These are phyloP conservation scores for Pelosia muscerda DNA, from an alignment of 2,888 invertebrate genomes.

Conservation along the genomic window DNA sequence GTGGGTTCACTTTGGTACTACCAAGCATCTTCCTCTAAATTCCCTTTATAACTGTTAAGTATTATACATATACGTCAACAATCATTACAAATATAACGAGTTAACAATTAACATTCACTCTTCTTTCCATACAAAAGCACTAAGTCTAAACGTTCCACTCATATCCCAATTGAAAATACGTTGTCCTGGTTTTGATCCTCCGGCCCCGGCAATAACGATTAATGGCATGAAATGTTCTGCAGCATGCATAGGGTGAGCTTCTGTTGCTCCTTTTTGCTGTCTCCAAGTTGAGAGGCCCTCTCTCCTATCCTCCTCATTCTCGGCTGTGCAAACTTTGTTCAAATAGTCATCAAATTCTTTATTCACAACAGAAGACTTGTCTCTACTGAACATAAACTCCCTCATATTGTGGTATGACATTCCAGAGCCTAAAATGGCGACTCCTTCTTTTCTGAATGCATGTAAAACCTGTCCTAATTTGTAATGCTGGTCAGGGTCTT, in stretches of 20 bases:
- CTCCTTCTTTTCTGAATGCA: conserved; percentile 76
- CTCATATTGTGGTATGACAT: conserved; percentile 84
- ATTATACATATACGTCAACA: too few relatives aligned
- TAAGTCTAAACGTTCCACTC: conserved; percentile 72
- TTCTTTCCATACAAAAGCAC: conserved; percentile 78
- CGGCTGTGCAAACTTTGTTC: conserved; percentile 69
- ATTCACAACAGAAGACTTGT: conserved; percentile 66
- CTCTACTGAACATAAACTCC: conserved; percentile 65
- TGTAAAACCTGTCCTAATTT: conserved; percentile 71
- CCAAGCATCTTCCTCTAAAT: too few relatives aligned
- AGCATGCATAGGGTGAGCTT: conserved; percentile 74
- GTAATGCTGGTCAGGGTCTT: conserved; percentile 75
- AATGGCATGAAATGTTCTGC: conserved; percentile 83
- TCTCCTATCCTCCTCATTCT: conserved; percentile 62
- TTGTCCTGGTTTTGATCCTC: conserved; percentile 69
- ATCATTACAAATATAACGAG: neutral
- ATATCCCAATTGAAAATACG: conserved; percentile 81
- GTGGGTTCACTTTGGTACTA: too few relatives aligned
- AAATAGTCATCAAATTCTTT: conserved; percentile 78
- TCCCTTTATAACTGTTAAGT: too few relatives aligned
- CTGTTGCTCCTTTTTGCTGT: conserved; percentile 70
- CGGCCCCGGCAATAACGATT: conserved; percentile 77
- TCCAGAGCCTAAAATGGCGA: conserved; percentile 78
- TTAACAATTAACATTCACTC: conserved; percentile 48
- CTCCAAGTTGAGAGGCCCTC: conserved; percentile 70